A percentile compares a stretch with the other conserved stretches of the same genome.
phyloP scores from a whole-genome alignment of 2,797 vertebrate species.

The Centroberyx gerrardi region DNA sequence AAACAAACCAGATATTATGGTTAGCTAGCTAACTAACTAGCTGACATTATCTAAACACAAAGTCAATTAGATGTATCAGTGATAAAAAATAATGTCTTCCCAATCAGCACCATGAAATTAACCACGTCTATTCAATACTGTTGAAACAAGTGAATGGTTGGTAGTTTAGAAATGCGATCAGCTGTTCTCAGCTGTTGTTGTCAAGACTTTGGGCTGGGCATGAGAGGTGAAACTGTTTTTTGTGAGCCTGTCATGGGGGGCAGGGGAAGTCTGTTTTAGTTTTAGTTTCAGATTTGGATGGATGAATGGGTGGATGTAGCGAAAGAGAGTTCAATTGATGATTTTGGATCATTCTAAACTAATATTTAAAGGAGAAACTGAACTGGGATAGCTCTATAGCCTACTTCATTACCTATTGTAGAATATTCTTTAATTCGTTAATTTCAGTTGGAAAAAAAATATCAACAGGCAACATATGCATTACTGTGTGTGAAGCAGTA shows the following conservation, averaged over 20 bases:
- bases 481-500: not conserved
- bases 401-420: conserved; percentile 6
- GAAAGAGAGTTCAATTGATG: too few relatives aligned
- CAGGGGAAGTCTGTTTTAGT: not conserved
- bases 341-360: not conserved
- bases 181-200: conserved; percentile 7
- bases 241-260: not conserved
- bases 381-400: not conserved
- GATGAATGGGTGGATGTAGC: not conserved
- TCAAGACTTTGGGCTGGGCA: not conserved
- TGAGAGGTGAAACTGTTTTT: not conserved
- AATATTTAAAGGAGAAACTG: not conserved
- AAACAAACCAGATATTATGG: too few relatives aligned
- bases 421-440: conserved; percentile 25
- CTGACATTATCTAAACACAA: too few relatives aligned
- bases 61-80: not conserved
- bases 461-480: conserved; percentile 13
- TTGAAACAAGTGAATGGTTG: not conserved
- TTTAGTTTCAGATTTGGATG: not conserved
- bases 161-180: conserved; percentile 1
- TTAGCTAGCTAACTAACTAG: too few relatives aligned
- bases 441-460: not conserved
- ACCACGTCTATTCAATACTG: not conserved
- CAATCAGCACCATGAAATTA: not conserved
- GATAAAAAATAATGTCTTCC: not conserved